These are phyloP conservation scores for Hestina assimilis DNA, from an alignment of 1,140 invertebrate genomes.

Conservation along the genomic window DNA sequence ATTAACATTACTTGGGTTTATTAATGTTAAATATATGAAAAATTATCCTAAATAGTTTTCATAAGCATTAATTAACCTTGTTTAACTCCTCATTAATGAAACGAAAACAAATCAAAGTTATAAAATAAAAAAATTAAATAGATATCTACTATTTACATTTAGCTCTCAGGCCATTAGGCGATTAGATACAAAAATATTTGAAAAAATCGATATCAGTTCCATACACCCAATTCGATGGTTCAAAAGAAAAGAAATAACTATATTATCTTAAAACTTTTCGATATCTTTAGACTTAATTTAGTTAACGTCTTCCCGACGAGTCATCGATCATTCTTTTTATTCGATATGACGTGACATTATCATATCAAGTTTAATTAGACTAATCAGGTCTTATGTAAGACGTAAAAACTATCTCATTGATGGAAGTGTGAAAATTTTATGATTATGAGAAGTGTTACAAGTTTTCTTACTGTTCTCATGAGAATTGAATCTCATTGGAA, in stretches of 20 bases:
- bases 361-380: slow-evolving; percentile 20
- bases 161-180: slow-evolving; percentile 55
- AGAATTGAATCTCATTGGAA: not conserved
- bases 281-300: slow-evolving; percentile 20
- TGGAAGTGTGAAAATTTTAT: not conserved
- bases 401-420: not conserved
- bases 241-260: slow-evolving; percentile 29
- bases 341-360: slow-evolving; percentile 4
- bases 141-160: no score
- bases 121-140: no score
- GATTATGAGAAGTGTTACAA: no score
- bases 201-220: slow-evolving; percentile 43
- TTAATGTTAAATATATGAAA: no score
- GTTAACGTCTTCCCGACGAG: not conserved
- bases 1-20: no score
- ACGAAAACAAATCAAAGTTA: no score
- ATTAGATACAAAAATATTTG: slow-evolving; percentile 55
- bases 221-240: slow-evolving; percentile 28
- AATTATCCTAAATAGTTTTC: no score
- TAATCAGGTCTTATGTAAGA: not conserved
- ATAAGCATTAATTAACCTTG: no score
- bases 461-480: no score
- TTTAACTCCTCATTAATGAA: no score
- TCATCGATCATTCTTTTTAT: slow-evolving; percentile 17
- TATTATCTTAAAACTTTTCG: slow-evolving; percentile 14